phyloP scores from a whole-genome alignment of 1,140 invertebrate genomes.

The Tetraneura akinire region DNA sequence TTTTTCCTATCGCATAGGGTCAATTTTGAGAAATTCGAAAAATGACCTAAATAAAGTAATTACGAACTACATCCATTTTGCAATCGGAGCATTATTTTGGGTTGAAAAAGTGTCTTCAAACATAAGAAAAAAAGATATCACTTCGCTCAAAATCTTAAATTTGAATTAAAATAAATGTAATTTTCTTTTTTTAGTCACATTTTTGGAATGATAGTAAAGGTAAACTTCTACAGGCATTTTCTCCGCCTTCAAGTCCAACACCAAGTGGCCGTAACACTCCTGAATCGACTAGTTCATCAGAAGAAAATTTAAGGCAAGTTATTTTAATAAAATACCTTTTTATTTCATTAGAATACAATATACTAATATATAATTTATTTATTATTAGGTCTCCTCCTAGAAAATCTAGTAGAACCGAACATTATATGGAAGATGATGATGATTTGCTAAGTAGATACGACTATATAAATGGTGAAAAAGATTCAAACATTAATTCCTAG shows the following conservation, averaged over 20 bases:
- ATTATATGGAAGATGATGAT: conserved; percentile 23
- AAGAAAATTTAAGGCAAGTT: conserved; percentile 33
- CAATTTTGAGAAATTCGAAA: too few species aligned
- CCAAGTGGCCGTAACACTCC: conserved; percentile 37
- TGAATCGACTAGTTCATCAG: conserved; percentile 36
- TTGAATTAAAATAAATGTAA: too few species aligned
- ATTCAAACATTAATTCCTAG: conserved; percentile 9
- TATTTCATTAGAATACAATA: not conserved
- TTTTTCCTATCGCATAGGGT: too few species aligned
- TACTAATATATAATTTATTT: not conserved
- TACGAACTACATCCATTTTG: too few species aligned
- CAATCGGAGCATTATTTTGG: too few species aligned
- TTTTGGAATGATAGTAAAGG: conserved; percentile 91
- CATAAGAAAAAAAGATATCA: too few species aligned
- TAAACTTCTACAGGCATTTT: conserved; percentile 83
- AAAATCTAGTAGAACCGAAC: conserved; percentile 32
- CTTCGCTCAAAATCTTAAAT: too few species aligned
- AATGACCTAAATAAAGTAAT: too few species aligned
- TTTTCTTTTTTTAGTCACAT: conserved; percentile 64
- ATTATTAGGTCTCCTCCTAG: conserved; percentile 41
- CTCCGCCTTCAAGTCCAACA: conserved; percentile 76
- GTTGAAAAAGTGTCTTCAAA: too few species aligned
- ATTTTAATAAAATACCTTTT: not conserved
- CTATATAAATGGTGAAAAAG: conserved; percentile 35
- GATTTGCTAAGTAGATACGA: conserved; percentile 28